phyloP scores from a whole-genome alignment of 2,888 invertebrate species.

The Macrophya alboannulata region DNA sequence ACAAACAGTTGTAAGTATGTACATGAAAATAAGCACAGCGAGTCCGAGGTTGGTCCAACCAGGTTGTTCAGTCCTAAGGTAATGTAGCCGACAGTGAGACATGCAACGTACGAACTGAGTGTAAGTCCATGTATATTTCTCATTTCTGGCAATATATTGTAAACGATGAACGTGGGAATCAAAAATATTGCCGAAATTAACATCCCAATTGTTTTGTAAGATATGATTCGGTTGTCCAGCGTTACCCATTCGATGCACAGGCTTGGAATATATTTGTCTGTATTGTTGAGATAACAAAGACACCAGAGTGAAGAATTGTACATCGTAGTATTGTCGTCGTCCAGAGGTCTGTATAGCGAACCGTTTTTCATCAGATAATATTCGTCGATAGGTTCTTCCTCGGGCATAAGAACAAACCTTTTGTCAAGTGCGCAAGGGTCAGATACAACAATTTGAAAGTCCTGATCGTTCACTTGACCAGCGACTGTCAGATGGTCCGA shows the following conservation, averaged over 20 bases:
- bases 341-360: constrained; percentile 62
- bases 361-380: constrained; percentile 68
- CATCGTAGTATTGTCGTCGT: neutral
- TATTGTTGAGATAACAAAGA: constrained; percentile 56
- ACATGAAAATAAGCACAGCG: constrained; percentile 16
- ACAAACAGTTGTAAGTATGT: neutral
- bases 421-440: constrained; percentile 64
- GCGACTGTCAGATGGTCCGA: constrained; percentile 52
- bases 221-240: neutral
- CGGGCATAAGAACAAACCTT: constrained; percentile 63
- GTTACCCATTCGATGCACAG: neutral
- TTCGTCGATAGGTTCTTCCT: constrained; percentile 39
- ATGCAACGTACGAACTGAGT: constrained; percentile 72
- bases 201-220: constrained; percentile 62
- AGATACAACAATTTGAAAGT: constrained; percentile 61
- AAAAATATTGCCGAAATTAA: constrained; percentile 75
- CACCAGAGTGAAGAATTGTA: constrained; percentile 65
- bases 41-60: neutral
- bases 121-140: constrained; percentile 76
- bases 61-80: constrained; percentile 61
- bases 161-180: constrained; percentile 73
- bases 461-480: constrained; percentile 13
- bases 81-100: constrained; percentile 71
- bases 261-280: neutral
- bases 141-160: constrained; percentile 73